A percentile compares a stretch with the other conserved stretches of the same genome.
Conservation (phyloP, 1,140 invertebrate species). For the Alviniconcha marisindica region DNA sequence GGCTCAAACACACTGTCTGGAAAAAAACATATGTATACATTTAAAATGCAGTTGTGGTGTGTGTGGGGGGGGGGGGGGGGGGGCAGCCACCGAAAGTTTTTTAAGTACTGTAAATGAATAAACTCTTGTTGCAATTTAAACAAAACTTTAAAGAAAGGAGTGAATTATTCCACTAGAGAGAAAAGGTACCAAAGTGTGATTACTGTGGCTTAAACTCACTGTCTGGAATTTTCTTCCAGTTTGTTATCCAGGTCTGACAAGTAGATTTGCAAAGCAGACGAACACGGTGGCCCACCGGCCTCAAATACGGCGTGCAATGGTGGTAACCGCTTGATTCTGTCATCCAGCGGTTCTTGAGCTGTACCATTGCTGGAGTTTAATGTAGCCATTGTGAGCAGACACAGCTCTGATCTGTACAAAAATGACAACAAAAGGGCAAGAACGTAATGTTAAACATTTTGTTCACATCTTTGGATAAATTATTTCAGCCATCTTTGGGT, state of each 20-base stretch:
- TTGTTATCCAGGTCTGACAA: slow-evolving; percentile 59
- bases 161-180: background rate
- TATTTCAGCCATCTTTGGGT: too few species aligned
- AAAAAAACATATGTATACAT: too few species aligned
- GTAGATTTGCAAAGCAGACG: slow-evolving; percentile 51
- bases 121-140: too few species aligned
- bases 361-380: slow-evolving; percentile 15
- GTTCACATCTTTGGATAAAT: background rate
- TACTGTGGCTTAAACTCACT: slow-evolving; percentile 54
- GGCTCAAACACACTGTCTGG: too few species aligned
- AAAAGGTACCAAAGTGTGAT: background rate
- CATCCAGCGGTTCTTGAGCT: background rate
- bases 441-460: too few species aligned
- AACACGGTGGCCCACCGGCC: slow-evolving; percentile 47
- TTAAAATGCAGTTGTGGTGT: too few species aligned
- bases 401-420: background rate
- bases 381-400: slow-evolving; percentile 9
- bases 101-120: too few species aligned
- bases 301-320: slow-evolving; percentile 43
- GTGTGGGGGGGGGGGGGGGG: too few species aligned
- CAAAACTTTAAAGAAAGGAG: background rate
- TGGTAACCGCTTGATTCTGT: slow-evolving; percentile 14
- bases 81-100: too few species aligned
- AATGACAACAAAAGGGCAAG: too few species aligned
- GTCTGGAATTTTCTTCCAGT: slow-evolving; percentile 59